Evolutionary conservation across 2,888 invertebrate genomes (phyloP).

Genomic region (Watsonalla binaria): DNA sequence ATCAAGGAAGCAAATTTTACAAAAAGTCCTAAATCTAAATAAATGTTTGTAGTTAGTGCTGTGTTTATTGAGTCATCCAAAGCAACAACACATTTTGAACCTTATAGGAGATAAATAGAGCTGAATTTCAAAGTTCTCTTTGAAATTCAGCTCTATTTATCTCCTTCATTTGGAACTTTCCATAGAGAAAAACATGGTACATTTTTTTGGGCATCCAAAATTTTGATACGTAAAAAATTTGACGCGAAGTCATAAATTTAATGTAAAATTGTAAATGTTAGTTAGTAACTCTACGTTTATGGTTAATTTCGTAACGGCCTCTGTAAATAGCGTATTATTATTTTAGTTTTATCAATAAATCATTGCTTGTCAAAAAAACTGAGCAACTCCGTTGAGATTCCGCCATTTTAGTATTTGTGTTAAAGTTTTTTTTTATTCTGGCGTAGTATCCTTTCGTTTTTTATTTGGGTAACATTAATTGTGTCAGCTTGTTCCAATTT

Average conservation of each 20-base stretch:
- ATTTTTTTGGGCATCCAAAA: background rate
- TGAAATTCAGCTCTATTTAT: too few species aligned
- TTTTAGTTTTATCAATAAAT: conserved; percentile 41
- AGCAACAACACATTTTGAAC: too few species aligned
- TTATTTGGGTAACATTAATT: conserved; percentile 10
- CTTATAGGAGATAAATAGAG: background rate
- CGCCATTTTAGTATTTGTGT: conserved; percentile 27
- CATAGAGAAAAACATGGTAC: background rate
- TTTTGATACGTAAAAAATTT: conserved; percentile 7
- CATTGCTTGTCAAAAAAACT: conserved; percentile 25
- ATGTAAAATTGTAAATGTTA: conserved; percentile 68
- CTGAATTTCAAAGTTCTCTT: background rate
- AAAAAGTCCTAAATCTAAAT: too few species aligned
- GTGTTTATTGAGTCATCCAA: too few species aligned
- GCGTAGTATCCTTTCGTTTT: too few species aligned
- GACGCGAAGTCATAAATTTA: conserved; percentile 25
- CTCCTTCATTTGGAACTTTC: background rate
- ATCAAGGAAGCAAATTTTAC: background rate
- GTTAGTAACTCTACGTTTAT: conserved; percentile 48
- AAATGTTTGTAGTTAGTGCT: too few species aligned
- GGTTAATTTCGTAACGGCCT: conserved; percentile 48
- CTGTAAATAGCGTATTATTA: conserved; percentile 63
- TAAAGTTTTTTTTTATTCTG: too few species aligned
- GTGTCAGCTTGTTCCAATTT: too few species aligned
- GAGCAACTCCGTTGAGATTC: conserved; percentile 29